Base-by-base conservation (phyloP, 2,888 invertebrate genomes). In the Scaptodrosophila latifasciaeformis region DNA sequence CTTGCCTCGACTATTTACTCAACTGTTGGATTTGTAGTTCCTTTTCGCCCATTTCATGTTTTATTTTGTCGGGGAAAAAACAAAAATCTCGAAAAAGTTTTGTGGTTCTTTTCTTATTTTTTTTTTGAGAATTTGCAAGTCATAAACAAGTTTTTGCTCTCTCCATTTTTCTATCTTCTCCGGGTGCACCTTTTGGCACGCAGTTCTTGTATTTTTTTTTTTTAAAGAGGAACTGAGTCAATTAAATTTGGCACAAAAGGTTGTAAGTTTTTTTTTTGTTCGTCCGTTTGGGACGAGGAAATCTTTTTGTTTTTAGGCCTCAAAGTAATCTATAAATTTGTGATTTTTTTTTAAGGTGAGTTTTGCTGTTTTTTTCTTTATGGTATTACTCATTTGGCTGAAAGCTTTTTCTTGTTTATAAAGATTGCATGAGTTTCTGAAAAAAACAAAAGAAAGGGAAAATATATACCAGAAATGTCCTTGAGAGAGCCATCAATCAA, bases 91-190 rank as follows among this genome's bases (percentile, higher is more conserved):
- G n/a, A n/a, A n/a, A n/a, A n/a, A n/a, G n/a, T 34, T 27, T 18
- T 44, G 19, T 15, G 19, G 18, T 21, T 34, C 19, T 49, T 34
- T 42, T 50, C 44, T 57, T 37, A 27, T 52, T 46, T 49, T 35
- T 9, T 46, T 13, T 18, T 17, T 27, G n/a, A 39, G 61, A 65
- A 78, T 75, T 75, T 78, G 78, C 81, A 79, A 81, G 76, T 79
- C 79, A 72, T 75, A 75, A 80, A 79, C 79, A 80, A 79, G 77
- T 80, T 75, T 78, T 80, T 77, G 64, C 72, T 70, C 62, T 72
- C 74, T 65, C 67, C 67, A 68, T 66, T 72, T 70, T 54, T 63
- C 43, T 37, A 31, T 37, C 50, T 47, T 47, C 31, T 35, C 53
- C 52, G 49, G 34, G 49, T 63, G 44, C 29, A 15, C 13, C 35